Conservation (phyloP, 2,113 vertebrate species). For the Nyctereutes procyonoides region DNA sequence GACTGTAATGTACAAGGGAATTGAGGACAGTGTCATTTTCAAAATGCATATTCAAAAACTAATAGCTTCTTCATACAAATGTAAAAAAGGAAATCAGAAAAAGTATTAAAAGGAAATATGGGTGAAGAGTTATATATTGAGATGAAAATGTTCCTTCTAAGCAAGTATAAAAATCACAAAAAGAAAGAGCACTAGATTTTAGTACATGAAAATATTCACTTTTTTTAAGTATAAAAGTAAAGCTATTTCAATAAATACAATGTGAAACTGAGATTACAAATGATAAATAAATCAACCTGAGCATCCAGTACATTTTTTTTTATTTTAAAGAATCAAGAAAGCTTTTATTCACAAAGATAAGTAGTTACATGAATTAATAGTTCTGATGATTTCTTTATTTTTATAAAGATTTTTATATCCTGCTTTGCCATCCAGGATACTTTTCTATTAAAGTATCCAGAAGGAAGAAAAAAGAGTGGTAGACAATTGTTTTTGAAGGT, state of each 20-base stretch:
- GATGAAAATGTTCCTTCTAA: not conserved
- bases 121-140: not conserved
- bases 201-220: not conserved
- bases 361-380: not conserved
- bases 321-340: not conserved
- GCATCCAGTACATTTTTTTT: not conserved
- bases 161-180: not conserved
- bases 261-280: not conserved
- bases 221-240: conserved; percentile 14
- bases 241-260: not conserved
- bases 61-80: not conserved
- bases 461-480: not conserved
- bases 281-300: not conserved
- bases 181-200: not conserved
- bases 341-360: not conserved
- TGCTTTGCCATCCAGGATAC: not conserved
- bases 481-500: not conserved
- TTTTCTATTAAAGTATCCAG: not conserved
- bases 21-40: not conserved
- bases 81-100: not conserved
- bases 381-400: not conserved
- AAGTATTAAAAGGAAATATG: conserved; percentile 33
- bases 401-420: not conserved
- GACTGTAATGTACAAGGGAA: not conserved
- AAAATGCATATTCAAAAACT: not conserved